These are phyloP conservation scores for Nymphalis urticae DNA, from an alignment of 2,888 invertebrate genomes.

Conservation along the genomic window DNA sequence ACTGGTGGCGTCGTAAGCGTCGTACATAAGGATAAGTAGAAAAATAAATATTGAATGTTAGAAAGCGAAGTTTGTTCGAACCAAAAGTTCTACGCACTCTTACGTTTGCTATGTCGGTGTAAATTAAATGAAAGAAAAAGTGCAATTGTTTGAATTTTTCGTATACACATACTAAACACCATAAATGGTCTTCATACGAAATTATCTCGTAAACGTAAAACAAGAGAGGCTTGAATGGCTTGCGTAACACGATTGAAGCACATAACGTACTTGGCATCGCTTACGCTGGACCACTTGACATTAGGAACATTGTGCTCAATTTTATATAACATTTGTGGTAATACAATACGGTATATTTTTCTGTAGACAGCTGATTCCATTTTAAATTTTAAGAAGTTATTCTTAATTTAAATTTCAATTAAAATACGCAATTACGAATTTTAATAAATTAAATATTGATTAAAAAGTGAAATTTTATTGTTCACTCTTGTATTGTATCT, in stretches of 20 bases:
- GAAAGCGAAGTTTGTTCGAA: slow-evolving; percentile 78
- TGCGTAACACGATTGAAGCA: slow-evolving; percentile 13
- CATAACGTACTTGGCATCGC: slow-evolving; percentile 13
- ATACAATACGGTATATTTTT: slow-evolving; percentile 20
- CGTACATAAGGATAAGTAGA: slow-evolving; percentile 75
- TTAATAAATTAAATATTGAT: slow-evolving; percentile 18
- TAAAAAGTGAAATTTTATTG: slow-evolving; percentile 51
- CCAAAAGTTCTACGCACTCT: slow-evolving; percentile 63
- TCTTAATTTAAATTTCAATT: slow-evolving; percentile 12
- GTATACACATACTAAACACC: slow-evolving; percentile 47
- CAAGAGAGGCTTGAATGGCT: slow-evolving; percentile 47
- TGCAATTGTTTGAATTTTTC: slow-evolving; percentile 76
- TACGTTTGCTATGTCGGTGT: slow-evolving; percentile 64
- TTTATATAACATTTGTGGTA: slow-evolving; percentile 15
- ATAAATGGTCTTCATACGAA: slow-evolving; percentile 24
- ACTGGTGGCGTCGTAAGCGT: slow-evolving; percentile 61
- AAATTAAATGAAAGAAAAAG: slow-evolving; percentile 81
- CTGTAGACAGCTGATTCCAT: not conserved
- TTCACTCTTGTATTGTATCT: slow-evolving; percentile 60
- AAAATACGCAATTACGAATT: slow-evolving; percentile 1
- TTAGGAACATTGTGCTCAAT: slow-evolving; percentile 19
- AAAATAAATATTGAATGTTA: slow-evolving; percentile 79
- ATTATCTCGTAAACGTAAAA: slow-evolving; percentile 23
- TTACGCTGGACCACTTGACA: slow-evolving; percentile 19
- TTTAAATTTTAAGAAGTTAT: not conserved